Percentiles rank a stretch among this genome's conserved stretches.
Evolutionary conservation across 1,140 invertebrate genomes (phyloP).

Genomic region (Caenorhabditis briggsae): DNA sequence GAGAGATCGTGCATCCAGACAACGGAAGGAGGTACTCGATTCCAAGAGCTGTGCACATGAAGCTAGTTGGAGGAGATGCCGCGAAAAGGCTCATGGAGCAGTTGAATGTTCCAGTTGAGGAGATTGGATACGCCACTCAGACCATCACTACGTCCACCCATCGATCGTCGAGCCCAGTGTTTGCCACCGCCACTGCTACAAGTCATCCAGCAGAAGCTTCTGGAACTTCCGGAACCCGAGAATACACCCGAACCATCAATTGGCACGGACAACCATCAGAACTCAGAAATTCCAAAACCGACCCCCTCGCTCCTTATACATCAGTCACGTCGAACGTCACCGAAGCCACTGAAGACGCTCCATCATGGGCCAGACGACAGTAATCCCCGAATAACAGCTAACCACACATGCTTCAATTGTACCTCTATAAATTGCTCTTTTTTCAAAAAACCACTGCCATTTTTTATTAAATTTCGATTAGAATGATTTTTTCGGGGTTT

Average conservation of each 20-base stretch:
- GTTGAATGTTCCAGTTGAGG: slow-evolving; percentile 68
- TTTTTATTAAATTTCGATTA: slow-evolving; percentile 1
- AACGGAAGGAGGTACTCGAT: slow-evolving; percentile 73
- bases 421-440: neutral
- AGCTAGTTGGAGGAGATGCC: slow-evolving; percentile 71
- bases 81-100: slow-evolving; percentile 70
- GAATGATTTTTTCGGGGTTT: neutral
- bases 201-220: neutral
- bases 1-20: slow-evolving; percentile 73
- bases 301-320: slow-evolving; percentile 63
- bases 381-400: neutral
- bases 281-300: slow-evolving; percentile 63
- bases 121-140: slow-evolving; percentile 61
- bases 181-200: slow-evolving; percentile 53
- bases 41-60: slow-evolving; percentile 75
- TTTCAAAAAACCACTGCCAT: slow-evolving; percentile 21
- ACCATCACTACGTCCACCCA: slow-evolving; percentile 31
- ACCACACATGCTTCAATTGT: neutral
- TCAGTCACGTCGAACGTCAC: slow-evolving; percentile 48
- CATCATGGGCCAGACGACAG: slow-evolving; percentile 62
- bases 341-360: slow-evolving; percentile 55
- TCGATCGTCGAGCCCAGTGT: neutral
- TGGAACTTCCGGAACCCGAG: neutral
- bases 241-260: slow-evolving; percentile 68
- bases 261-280: slow-evolving; percentile 70